Evolutionary conservation across 1,140 invertebrate species (phyloP).

Genomic region (Brachionus asplanchnoidis): DNA sequence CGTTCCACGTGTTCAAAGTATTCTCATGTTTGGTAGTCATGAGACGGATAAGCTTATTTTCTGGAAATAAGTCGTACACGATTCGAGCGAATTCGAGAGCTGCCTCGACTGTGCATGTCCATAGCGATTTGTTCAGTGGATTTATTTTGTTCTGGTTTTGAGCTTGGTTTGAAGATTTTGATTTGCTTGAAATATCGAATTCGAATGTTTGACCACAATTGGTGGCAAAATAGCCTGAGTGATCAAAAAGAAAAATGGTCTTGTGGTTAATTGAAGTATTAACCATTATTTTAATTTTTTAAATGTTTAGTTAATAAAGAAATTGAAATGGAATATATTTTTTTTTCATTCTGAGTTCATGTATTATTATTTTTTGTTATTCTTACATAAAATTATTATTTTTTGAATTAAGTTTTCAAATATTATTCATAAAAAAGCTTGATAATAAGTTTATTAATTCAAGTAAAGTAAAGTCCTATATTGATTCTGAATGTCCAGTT

Average conservation of each 20-base stretch:
- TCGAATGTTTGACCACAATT: conserved; percentile 79
- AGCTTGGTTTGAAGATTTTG: conserved; percentile 61
- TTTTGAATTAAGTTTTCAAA: neutral
- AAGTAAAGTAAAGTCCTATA: neutral
- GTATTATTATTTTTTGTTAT: neutral
- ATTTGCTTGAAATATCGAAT: conserved; percentile 68
- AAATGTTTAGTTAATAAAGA: conserved; percentile 23
- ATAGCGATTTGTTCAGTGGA: conserved; percentile 75
- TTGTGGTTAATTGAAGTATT: conserved; percentile 64
- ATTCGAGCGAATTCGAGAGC: conserved; percentile 89
- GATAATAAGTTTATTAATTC: neutral
- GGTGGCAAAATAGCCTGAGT: conserved; percentile 78
- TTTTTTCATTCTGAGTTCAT: neutral
- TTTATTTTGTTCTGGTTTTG: conserved; percentile 64
- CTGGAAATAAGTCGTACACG: conserved; percentile 84
- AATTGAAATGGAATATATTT: neutral
- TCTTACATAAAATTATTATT: conserved; percentile 7
- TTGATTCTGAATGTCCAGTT: no score
- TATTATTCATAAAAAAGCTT: neutral
- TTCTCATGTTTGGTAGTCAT: conserved; percentile 31
- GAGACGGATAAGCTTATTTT: conserved; percentile 27
- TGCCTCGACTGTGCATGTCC: conserved; percentile 89
- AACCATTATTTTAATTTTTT: conserved; percentile 19
- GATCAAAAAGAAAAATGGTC: conserved; percentile 88
- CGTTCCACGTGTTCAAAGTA: conserved; percentile 7